phyloP scores from a whole-genome alignment of 2,888 invertebrate genomes.

The Orchesella flavescens region DNA sequence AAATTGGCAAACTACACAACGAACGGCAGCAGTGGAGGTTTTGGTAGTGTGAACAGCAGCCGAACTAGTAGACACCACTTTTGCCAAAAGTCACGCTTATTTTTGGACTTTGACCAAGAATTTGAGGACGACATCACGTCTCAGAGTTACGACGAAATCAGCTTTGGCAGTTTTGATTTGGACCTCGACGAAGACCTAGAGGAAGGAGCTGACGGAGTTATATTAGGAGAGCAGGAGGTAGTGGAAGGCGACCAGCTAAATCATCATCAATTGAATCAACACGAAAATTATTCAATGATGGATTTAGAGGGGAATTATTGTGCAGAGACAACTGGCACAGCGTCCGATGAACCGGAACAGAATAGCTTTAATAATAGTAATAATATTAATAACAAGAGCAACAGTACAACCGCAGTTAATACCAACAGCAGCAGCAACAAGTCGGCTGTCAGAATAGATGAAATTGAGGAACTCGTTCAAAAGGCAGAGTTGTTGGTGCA shows the following conservation, averaged over 20 bases:
- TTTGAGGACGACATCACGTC: slow-evolving; percentile 65
- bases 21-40: slow-evolving; percentile 16
- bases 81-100: slow-evolving; percentile 66
- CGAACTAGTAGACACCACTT: slow-evolving; percentile 47
- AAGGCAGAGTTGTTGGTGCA: slow-evolving; percentile 70
- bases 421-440: slow-evolving; percentile 38
- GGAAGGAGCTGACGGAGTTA: slow-evolving; percentile 31
- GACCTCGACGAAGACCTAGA: slow-evolving; percentile 66
- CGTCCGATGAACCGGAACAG: slow-evolving; percentile 10
- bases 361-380: slow-evolving; percentile 18
- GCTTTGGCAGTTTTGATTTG: slow-evolving; percentile 70
- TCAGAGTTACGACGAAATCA: slow-evolving; percentile 68
- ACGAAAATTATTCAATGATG: slow-evolving; percentile 50
- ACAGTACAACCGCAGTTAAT: slow-evolving; percentile 44
- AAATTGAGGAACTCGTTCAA: slow-evolving; percentile 71
- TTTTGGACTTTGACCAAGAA: slow-evolving; percentile 71
- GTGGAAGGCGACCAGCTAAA: slow-evolving; percentile 25
- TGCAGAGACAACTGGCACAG: slow-evolving; percentile 35
- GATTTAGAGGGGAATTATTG: slow-evolving; percentile 52
- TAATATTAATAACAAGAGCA: slow-evolving; percentile 22
- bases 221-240: slow-evolving; percentile 21
- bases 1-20: slow-evolving; percentile 61
- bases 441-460: slow-evolving; percentile 62
- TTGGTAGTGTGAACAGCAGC: slow-evolving; percentile 33
- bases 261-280: slow-evolving; percentile 19